Conservation (phyloP, 2,888 invertebrate species). For the Cataglyphis altisquamis region DNA sequence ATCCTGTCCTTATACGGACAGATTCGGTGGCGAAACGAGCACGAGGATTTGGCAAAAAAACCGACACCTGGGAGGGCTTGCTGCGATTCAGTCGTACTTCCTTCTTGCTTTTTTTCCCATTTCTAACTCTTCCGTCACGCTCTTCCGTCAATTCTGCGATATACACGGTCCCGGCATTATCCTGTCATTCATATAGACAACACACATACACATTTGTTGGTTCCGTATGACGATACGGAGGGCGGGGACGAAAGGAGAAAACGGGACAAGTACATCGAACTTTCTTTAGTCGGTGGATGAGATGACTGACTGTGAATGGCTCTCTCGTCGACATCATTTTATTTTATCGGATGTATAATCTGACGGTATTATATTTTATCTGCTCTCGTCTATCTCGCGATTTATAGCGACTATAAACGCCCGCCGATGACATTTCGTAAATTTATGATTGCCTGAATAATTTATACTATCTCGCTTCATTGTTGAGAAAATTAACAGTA, state of each 20-base stretch:
- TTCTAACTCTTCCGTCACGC: slow-evolving; percentile 42
- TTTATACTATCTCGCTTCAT: slow-evolving; percentile 38
- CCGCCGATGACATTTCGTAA: slow-evolving; percentile 27
- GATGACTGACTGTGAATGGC: slow-evolving; percentile 44
- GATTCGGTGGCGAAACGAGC: slow-evolving; percentile 43
- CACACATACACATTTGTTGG: slow-evolving; percentile 55
- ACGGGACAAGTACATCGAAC: slow-evolving; percentile 73
- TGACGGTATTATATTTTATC: slow-evolving; percentile 26
- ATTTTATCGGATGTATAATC: slow-evolving; percentile 36
- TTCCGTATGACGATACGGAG: slow-evolving; percentile 64
- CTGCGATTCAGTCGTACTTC: slow-evolving; percentile 57
- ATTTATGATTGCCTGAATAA: slow-evolving; percentile 59
- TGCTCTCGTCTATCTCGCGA: background rate
- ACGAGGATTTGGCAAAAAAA: slow-evolving; percentile 53
- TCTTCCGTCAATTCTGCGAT: slow-evolving; percentile 46
- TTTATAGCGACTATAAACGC: slow-evolving; percentile 28
- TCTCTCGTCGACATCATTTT: slow-evolving; percentile 29
- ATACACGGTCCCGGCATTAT: slow-evolving; percentile 68
- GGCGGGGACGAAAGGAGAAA: slow-evolving; percentile 24
- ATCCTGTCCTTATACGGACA: slow-evolving; percentile 44
- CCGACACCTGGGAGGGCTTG: slow-evolving; percentile 63
- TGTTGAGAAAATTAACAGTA: slow-evolving; percentile 7
- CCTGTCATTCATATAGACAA: slow-evolving; percentile 52
- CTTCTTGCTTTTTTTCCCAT: slow-evolving; percentile 39
- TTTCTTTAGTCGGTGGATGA: slow-evolving; percentile 67